These are phyloP conservation scores for Acleris sparsana DNA, from an alignment of 2,888 invertebrate genomes.

Conservation along the genomic window DNA sequence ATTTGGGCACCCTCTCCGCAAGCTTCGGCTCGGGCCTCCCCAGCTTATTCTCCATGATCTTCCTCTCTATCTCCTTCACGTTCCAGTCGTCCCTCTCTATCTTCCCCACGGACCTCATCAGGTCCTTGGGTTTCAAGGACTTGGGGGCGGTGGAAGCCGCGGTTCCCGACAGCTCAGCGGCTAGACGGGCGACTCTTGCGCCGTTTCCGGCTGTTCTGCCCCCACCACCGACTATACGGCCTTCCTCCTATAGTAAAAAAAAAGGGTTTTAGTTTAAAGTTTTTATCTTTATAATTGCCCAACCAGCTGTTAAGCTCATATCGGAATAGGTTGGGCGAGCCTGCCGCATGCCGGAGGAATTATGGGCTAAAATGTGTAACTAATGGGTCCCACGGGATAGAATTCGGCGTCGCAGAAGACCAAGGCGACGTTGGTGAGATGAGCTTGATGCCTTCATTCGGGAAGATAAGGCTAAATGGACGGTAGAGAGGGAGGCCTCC, in stretches of 20 bases:
- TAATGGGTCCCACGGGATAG: no score
- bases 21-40: conserved; percentile 84
- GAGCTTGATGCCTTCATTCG: no score
- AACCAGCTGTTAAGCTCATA: no score
- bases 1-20: conserved; percentile 93
- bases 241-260: conserved; percentile 62
- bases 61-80: conserved; percentile 94
- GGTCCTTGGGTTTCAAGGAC: conserved; percentile 89
- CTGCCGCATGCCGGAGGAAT: no score
- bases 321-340: no score
- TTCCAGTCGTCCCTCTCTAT: conserved; percentile 96
- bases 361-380: no score
- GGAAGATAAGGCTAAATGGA: no score
- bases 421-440: no score
- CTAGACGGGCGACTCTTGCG: conserved; percentile 69
- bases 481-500: no score
- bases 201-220: conserved; percentile 61
- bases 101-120: conserved; percentile 93
- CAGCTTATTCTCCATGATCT: conserved; percentile 90
- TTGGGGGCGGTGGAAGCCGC: conserved; percentile 82
- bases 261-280: neutral
- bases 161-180: conserved; percentile 90
- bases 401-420: no score
- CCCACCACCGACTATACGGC: conserved; percentile 66
- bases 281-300: no score